Conservation (phyloP, 2,888 invertebrate species). For the Neocrepidodera transversa region DNA sequence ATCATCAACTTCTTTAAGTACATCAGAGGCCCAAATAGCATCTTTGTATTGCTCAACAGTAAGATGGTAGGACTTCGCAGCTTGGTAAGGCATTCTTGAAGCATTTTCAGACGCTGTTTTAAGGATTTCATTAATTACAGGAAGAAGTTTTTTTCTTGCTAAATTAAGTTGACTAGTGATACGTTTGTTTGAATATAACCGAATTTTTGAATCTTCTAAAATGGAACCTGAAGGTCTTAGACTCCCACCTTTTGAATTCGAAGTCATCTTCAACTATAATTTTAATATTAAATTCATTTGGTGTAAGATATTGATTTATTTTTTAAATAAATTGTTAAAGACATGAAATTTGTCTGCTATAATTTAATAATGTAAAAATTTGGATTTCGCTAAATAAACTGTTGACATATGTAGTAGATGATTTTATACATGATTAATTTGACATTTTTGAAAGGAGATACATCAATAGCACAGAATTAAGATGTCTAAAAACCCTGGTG, state of each 20-base stretch:
- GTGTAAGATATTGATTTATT: too few species aligned
- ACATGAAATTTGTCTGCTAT: too few species aligned
- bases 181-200: slow-evolving; percentile 7
- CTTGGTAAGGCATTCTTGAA: background rate
- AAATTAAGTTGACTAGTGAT: slow-evolving; percentile 28
- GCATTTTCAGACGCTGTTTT: slow-evolving; percentile 24
- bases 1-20: slow-evolving; percentile 35
- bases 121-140: slow-evolving; percentile 32
- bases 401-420: too few species aligned
- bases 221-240: background rate
- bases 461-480: too few species aligned
- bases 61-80: slow-evolving; percentile 25
- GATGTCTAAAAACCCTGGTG: too few species aligned
- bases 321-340: too few species aligned
- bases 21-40: slow-evolving; percentile 37
- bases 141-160: slow-evolving; percentile 34
- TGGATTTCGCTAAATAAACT: too few species aligned
- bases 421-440: too few species aligned
- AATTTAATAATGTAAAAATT: too few species aligned
- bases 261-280: background rate
- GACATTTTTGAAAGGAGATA: too few species aligned
- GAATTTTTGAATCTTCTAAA: slow-evolving; percentile 1
- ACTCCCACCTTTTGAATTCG: background rate
- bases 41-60: slow-evolving; percentile 40
- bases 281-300: background rate